These are phyloP conservation scores for Gymnoscelis rufifasciata DNA, from an alignment of 2,888 invertebrate genomes.

Conservation along the genomic window DNA sequence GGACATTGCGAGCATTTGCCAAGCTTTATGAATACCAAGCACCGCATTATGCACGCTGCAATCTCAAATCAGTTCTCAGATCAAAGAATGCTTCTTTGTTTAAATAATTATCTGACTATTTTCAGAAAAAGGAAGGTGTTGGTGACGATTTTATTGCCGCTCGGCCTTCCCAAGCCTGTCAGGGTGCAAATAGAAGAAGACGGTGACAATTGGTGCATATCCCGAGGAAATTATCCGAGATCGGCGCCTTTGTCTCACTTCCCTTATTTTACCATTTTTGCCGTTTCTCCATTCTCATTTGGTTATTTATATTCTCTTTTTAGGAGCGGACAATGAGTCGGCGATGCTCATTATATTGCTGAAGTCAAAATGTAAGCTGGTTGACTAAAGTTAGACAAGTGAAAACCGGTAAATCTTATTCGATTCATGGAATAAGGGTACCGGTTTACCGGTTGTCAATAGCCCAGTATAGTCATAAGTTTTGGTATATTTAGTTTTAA, in stretches of 20 bases:
- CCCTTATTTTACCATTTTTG: slow-evolving; percentile 76
- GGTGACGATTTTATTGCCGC: slow-evolving; percentile 64
- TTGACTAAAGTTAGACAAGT: no score
- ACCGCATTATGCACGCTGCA: background rate
- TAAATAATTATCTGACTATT: slow-evolving; percentile 30
- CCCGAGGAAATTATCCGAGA: slow-evolving; percentile 73
- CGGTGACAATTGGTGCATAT: slow-evolving; percentile 78
- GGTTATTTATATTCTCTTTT: slow-evolving; percentile 77
- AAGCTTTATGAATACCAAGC: slow-evolving; percentile 1
- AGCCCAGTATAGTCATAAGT: no score
- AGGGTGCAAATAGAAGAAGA: slow-evolving; percentile 62
- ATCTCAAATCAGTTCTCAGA: background rate
- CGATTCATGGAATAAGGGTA: no score
- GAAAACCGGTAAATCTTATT: no score
- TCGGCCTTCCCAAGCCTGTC: slow-evolving; percentile 51
- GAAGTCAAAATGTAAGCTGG: slow-evolving; percentile 26
- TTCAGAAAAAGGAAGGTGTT: slow-evolving; percentile 27
- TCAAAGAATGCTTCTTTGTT: slow-evolving; percentile 1
- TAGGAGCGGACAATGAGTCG: slow-evolving; percentile 57
- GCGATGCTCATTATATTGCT: slow-evolving; percentile 69
- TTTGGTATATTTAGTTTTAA: no score
- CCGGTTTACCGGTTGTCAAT: no score
- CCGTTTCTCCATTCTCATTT: slow-evolving; percentile 78
- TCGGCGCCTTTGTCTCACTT: slow-evolving; percentile 76
- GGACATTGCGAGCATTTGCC: slow-evolving; percentile 4